Base-by-base conservation (phyloP, 2,797 vertebrate species). In the Argya squamiceps region DNA sequence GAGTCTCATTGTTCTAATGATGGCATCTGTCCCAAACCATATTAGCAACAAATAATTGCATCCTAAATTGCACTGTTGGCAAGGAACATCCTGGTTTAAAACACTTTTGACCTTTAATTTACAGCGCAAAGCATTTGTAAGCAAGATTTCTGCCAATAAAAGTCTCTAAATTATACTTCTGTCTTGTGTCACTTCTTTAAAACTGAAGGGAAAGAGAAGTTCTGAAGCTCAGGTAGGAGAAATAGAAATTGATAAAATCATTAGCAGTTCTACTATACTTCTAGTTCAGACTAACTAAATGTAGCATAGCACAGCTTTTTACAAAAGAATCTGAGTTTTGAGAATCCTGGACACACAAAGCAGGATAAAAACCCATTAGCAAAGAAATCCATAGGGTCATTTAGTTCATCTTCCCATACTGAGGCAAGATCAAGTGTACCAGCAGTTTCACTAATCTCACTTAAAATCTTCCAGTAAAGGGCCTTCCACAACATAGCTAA, bases 71-170 rank as follows among this genome's bases (percentile, higher is more conserved):
- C 74, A 92, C 44, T 71, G 9, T 10, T 91, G 82, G 78, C 78
- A 89, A 91, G 37, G 36, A 94, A 87, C 10, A 56, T 52, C 71
- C 36, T 82, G 36, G 17, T 89, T 95, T 93, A 74, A 94, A 95
- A 89, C 4, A 0, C 15, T 89, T 59, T 82, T 82, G 75, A 92
- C 74, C 74, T 91, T 79, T 70, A 86, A 65, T 95, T 95, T 62
- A 67, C 37, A 81, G 43, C 88, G 62, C 15, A 95, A 84, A 89
- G 21, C 30, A 84, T 60, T 85, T 88, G 73, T 64, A 62, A 89
- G 43, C 20, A 88, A 76, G 79, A 85, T 47, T 86, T 86, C 76
- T 78, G 52, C 73, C 73, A 96, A 37, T 59, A 64, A 68, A 77
- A 39, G 21, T 50, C 32, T 65, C 67, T 63, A 53, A 88, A 86